A percentile compares a stretch with the other conserved stretches of the same genome.
phyloP scores from a whole-genome alignment of 1,140 invertebrate species.

The Leucophenga varia region DNA sequence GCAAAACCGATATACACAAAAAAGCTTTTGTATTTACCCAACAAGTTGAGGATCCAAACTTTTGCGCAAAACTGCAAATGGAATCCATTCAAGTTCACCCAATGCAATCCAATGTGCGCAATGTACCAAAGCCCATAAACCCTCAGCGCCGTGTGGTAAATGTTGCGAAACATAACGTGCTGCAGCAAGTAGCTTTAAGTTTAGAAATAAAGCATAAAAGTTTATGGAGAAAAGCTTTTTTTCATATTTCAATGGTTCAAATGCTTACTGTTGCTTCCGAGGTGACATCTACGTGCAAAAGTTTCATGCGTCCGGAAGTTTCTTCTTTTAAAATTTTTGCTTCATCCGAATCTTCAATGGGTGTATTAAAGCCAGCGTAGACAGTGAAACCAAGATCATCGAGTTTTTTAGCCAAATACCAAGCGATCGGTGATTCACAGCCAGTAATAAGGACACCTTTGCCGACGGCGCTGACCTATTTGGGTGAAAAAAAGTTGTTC shows the following conservation, averaged over 20 bases:
- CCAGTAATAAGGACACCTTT: conserved; percentile 83
- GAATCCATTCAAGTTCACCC: conserved; percentile 87
- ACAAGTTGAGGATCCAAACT: conserved; percentile 74
- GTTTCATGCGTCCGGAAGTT: conserved; percentile 71
- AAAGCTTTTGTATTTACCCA: too few relatives aligned
- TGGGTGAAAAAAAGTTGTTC: too few relatives aligned
- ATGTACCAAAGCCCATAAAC: conserved; percentile 87
- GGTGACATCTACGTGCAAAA: conserved; percentile 73
- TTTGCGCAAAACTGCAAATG: conserved; percentile 70
- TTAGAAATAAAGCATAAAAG: conserved; percentile 20
- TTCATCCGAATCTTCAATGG: conserved; percentile 64
- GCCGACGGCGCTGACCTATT: conserved; percentile 72
- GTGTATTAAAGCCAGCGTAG: conserved; percentile 73
- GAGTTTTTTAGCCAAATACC: conserved; percentile 70
- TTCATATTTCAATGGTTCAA: neutral
- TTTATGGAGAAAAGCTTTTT: conserved; percentile 17
- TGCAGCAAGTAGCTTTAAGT: conserved; percentile 67
- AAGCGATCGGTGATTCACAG: conserved; percentile 78
- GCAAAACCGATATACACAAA: neutral
- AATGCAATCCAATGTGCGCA: conserved; percentile 84
- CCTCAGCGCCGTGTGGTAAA: conserved; percentile 72
- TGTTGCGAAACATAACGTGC: conserved; percentile 75
- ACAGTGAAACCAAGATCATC: conserved; percentile 81
- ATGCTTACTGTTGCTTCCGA: conserved; percentile 66
- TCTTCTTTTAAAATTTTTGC: conserved; percentile 74